A percentile compares a stretch with the other conserved stretches of the same genome.
Conservation (phyloP, 2,797 vertebrate genomes). For the Macroramphosus scolopax region DNA sequence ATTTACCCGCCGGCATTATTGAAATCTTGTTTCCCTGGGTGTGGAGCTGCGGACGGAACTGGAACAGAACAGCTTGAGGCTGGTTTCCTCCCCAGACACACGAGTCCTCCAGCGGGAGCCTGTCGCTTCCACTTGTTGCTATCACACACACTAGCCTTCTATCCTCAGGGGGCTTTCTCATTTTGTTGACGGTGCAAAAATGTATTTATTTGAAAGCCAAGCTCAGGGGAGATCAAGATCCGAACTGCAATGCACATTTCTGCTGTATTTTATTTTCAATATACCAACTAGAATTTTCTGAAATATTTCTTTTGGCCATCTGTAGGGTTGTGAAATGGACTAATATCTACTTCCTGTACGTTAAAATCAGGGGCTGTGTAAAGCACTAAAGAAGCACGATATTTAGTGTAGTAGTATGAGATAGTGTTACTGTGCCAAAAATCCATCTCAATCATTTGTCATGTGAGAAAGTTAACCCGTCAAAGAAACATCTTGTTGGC, state of each 20-base stretch:
- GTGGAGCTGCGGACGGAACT: too few species aligned
- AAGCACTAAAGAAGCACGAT: too few species aligned
- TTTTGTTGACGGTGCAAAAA: constrained; percentile 21
- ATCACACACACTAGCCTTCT: too few species aligned
- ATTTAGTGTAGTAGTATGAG: too few species aligned
- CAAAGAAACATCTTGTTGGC: too few species aligned
- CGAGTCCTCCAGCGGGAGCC: too few species aligned
- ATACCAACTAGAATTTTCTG: background rate
- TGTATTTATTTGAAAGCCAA: constrained; percentile 17
- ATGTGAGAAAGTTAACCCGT: too few species aligned
- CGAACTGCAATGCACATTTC: background rate
- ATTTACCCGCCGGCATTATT: constrained; percentile 14
- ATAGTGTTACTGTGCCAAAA: too few species aligned
- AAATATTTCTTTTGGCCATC: background rate
- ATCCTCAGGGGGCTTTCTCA: background rate
- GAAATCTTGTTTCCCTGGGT: constrained; percentile 30
- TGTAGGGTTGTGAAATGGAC: background rate
- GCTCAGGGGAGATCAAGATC: too few species aligned
- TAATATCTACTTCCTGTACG: background rate
- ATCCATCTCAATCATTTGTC: too few species aligned
- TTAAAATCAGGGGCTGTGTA: background rate
- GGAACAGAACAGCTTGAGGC: background rate
- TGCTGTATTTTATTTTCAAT: background rate
- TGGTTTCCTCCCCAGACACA: too few species aligned
- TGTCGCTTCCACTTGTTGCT: too few species aligned